phyloP scores from a whole-genome alignment of 2,113 vertebrate genomes.

The Pomatostomus ruficeps region DNA sequence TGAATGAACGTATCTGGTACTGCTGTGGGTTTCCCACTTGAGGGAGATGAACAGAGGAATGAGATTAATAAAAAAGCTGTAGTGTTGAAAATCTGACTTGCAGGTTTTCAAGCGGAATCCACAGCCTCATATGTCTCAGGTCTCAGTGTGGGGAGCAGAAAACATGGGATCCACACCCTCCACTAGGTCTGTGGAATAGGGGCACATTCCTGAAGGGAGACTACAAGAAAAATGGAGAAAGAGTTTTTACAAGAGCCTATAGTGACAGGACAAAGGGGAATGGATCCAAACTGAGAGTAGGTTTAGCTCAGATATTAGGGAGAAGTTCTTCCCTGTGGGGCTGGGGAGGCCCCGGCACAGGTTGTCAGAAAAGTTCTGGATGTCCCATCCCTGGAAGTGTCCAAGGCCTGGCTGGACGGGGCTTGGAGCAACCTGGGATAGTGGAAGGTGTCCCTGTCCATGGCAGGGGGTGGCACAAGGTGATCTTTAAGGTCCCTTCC shows the following conservation, averaged over 20 bases:
- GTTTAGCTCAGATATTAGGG: background rate
- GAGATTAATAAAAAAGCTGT: background rate
- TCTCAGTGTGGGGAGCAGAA: background rate
- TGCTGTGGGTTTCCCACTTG: background rate
- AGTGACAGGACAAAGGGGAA: background rate
- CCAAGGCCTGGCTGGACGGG: background rate
- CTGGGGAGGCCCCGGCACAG: background rate
- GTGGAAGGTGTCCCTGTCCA: background rate
- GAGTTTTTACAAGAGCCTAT: background rate
- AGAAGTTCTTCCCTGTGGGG: background rate
- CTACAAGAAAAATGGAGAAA: background rate
- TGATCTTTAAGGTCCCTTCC: background rate
- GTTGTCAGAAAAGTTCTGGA: background rate
- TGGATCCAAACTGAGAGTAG: background rate
- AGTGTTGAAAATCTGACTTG: background rate
- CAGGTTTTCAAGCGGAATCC: background rate
- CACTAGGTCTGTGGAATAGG: background rate
- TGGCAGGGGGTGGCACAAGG: background rate
- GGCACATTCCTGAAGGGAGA: background rate
- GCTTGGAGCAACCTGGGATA: fast-evolving
- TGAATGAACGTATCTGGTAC: slow-evolving; percentile 1
- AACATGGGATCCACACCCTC: background rate
- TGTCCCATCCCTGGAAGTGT: background rate
- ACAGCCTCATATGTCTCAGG: background rate
- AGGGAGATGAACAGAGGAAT: background rate